These are phyloP conservation scores for Diarsia dahlii DNA, from an alignment of 2,888 invertebrate species.

Conservation along the genomic window DNA sequence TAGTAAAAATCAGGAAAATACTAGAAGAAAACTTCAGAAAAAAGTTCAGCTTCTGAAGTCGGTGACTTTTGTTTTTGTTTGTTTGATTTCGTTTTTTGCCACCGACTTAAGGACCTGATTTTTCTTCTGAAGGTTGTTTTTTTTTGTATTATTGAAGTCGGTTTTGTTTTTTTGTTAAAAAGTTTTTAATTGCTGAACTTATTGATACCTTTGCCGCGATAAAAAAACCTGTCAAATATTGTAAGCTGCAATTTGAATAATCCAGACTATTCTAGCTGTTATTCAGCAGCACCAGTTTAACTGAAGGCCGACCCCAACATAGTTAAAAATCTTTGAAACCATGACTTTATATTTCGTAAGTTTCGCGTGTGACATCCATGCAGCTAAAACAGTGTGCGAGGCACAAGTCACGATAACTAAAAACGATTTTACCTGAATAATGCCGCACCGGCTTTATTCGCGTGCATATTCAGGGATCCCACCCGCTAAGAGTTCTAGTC, in stretches of 20 bases:
- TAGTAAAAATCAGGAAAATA: too few relatives aligned
- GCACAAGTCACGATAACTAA: slow-evolving; percentile 25
- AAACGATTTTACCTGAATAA: slow-evolving; percentile 38
- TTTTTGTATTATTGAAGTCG: too few relatives aligned
- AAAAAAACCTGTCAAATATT: not conserved
- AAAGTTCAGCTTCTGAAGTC: too few relatives aligned
- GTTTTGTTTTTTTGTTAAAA: too few relatives aligned
- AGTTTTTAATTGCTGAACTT: too few relatives aligned
- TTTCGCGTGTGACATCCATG: slow-evolving; percentile 5
- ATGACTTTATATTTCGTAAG: not conserved
- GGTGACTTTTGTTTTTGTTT: too few relatives aligned
- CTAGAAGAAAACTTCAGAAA: too few relatives aligned
- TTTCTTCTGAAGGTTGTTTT: too few relatives aligned
- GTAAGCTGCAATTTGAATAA: not conserved
- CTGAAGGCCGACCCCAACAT: too few relatives aligned
- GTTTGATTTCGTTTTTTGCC: too few relatives aligned
- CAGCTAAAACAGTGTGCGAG: not conserved
- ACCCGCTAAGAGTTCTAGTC: slow-evolving; percentile 1
- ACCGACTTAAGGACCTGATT: too few relatives aligned
- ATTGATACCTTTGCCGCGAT: not conserved
- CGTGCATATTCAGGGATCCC: slow-evolving; percentile 33
- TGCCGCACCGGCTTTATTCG: slow-evolving; percentile 29
- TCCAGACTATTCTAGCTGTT: not conserved
- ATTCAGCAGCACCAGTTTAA: not conserved
- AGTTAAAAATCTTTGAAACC: not conserved